phyloP scores from a whole-genome alignment of 2,113 vertebrate species.

The human (Homo sapiens) region GRCh38 chr16:27104001-27104500 shows the following conservation, averaged over 20 bases:
- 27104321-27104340: constrained; percentile 22
- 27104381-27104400: constrained; percentile 63
- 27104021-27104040: background rate
- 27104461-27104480: constrained; percentile 1
- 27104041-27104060: background rate
- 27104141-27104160: background rate
- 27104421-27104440: constrained; percentile 31
- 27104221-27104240: background rate
- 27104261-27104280: background rate
- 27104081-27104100: background rate
- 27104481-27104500: constrained; percentile 16
- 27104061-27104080: background rate
- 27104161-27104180: no score
- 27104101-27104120: accelerated
- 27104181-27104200: background rate
- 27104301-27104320: background rate
- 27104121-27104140: background rate
- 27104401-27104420: background rate
- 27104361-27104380: constrained; percentile 33
- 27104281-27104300: background rate
- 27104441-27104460: background rate
- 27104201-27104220: no score
- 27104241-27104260: background rate
- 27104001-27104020: background rate
- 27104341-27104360: background rate